A percentile compares a stretch with the other conserved stretches of the same genome.
These are phyloP conservation scores for Arctocebus calabarensis DNA, from an alignment of 2,797 vertebrate species.

Conservation along the genomic window DNA sequence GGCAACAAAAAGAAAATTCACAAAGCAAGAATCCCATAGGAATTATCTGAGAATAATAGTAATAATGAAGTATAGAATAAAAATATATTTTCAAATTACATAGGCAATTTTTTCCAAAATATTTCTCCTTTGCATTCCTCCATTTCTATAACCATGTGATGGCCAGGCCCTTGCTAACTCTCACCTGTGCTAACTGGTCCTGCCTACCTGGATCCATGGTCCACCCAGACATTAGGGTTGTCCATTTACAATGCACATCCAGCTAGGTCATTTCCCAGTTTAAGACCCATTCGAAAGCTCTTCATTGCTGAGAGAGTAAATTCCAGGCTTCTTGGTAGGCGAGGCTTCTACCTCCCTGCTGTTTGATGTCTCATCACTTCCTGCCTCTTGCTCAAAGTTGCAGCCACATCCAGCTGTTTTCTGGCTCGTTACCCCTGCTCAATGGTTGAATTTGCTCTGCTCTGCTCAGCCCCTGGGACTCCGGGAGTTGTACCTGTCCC, in stretches of 20 bases:
- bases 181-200: background rate
- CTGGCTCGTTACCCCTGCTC: background rate
- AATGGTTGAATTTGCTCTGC: background rate
- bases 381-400: too few relatives aligned
- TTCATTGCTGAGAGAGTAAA: background rate
- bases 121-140: background rate
- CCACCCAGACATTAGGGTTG: background rate
- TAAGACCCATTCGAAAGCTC: background rate
- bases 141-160: background rate
- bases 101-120: background rate
- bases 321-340: background rate
- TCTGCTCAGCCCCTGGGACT: background rate
- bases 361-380: background rate
- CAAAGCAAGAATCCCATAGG: background rate
- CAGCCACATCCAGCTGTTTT: background rate
- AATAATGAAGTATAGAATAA: background rate
- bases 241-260: background rate
- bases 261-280: background rate
- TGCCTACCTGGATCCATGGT: background rate
- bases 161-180: background rate
- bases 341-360: background rate
- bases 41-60: background rate
- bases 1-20: background rate
- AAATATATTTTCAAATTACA: background rate
- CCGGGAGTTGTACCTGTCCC: background rate